phyloP scores from a whole-genome alignment of 2,797 vertebrate genomes.

The Peromyscus melanophrys region DNA sequence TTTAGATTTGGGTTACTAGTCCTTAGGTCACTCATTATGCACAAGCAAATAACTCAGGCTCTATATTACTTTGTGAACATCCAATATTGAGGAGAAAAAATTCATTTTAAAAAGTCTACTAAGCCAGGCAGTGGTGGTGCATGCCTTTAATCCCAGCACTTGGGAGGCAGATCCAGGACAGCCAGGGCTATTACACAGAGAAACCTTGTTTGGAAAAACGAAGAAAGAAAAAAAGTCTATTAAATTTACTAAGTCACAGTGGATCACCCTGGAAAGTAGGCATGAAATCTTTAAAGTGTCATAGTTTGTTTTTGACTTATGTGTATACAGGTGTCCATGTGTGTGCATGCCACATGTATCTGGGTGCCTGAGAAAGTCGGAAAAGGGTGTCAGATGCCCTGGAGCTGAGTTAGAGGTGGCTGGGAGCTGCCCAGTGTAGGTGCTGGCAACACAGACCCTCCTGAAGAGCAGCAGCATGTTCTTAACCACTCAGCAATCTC shows the following conservation, averaged over 20 bases:
- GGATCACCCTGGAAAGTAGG: background rate
- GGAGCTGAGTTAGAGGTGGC: background rate
- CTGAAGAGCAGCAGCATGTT: background rate
- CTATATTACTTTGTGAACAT: background rate
- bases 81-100: slow-evolving; percentile 1
- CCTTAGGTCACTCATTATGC: background rate
- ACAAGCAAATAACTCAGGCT: background rate
- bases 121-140: background rate
- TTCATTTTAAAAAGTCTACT: background rate
- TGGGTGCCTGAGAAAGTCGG: background rate
- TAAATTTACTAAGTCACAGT: slow-evolving; percentile 8
- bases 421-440: too few species aligned
- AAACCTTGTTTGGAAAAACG: background rate
- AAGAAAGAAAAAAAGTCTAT: background rate
- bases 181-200: background rate
- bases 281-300: background rate
- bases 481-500: background rate
- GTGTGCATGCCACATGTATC: background rate
- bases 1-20: background rate
- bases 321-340: background rate
- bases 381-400: background rate
- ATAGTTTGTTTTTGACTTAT: background rate
- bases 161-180: background rate
- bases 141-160: background rate
- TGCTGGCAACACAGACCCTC: background rate